phyloP scores from a whole-genome alignment of 2,113 vertebrate species.

The Chrysochloris asiatica region DNA sequence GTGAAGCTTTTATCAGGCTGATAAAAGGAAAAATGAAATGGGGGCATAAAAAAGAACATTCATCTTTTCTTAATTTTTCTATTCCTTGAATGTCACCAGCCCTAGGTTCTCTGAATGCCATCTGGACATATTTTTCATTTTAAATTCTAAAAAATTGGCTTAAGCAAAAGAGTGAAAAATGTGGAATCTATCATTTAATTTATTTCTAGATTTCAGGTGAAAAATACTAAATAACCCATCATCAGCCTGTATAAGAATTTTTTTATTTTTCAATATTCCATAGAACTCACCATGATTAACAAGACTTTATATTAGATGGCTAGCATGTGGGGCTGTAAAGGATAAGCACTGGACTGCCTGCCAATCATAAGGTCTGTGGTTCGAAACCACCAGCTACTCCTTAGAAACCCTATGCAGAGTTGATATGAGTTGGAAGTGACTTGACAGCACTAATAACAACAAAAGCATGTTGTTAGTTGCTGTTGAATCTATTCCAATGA shows the following conservation, averaged over 20 bases:
- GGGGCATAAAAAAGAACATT: not conserved
- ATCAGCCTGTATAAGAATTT: not conserved
- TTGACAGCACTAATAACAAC: no score
- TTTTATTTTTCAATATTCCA: not conserved
- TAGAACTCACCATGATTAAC: slow-evolving; percentile 20
- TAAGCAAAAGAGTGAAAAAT: not conserved
- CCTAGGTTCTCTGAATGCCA: not conserved
- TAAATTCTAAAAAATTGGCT: slow-evolving; percentile 21
- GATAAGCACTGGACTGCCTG: no score
- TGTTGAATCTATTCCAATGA: not conserved
- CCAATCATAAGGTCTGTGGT: no score
- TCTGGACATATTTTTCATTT: not conserved
- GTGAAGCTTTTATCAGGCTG: not conserved
- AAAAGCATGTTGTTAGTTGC: not conserved
- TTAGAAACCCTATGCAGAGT: no score
- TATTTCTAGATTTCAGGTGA: slow-evolving; percentile 7
- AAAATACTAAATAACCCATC: not conserved
- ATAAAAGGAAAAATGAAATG: not conserved
- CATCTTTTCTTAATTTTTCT: not conserved
- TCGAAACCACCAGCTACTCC: no score
- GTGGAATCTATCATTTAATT: not conserved
- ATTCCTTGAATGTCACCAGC: not conserved
- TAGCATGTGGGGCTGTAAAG: no score
- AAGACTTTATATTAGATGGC: not conserved
- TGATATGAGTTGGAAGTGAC: no score